Evolutionary conservation across 2,888 invertebrate species (phyloP).

Genomic region (Meliscaeva auricollis): DNA sequence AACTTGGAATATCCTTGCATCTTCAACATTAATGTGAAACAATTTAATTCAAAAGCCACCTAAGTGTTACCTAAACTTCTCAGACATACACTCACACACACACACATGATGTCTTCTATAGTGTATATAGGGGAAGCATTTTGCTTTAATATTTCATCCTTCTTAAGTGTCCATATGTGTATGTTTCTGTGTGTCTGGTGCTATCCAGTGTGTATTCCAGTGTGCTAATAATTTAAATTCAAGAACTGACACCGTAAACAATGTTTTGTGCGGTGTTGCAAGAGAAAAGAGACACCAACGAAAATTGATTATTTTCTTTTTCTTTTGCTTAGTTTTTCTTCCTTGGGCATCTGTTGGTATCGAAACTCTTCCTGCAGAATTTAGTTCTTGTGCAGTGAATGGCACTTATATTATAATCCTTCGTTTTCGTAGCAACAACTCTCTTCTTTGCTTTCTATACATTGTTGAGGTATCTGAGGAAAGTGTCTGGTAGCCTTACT

Average conservation of each 20-base stretch:
- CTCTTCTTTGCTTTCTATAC: not conserved
- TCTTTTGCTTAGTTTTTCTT: constrained; percentile 30
- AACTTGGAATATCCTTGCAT: constrained; percentile 28
- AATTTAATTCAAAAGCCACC: constrained; percentile 56
- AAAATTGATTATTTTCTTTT: constrained; percentile 64
- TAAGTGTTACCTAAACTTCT: constrained; percentile 30
- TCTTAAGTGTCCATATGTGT: not conserved
- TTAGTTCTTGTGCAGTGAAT: constrained; percentile 28
- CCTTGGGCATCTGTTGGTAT: constrained; percentile 57
- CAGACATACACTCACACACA: not conserved
- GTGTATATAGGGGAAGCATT: not conserved
- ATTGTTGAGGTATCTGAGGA: not conserved
- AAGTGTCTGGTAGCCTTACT: not conserved
- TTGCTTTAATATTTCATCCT: constrained; percentile 5
- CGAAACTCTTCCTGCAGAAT: constrained; percentile 48
- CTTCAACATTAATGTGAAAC: constrained; percentile 48
- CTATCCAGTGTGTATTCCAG: not conserved
- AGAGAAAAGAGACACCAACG: constrained; percentile 7
- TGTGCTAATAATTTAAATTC: constrained; percentile 69
- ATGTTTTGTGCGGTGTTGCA: constrained; percentile 44
- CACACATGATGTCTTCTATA: not conserved
- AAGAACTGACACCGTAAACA: constrained; percentile 72
- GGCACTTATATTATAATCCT: constrained; percentile 35
- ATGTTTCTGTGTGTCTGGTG: not conserved
- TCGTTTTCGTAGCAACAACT: constrained; percentile 10